These are phyloP conservation scores for Littorina saxatilis DNA, from an alignment of 1,140 invertebrate species.

Conservation along the genomic window DNA sequence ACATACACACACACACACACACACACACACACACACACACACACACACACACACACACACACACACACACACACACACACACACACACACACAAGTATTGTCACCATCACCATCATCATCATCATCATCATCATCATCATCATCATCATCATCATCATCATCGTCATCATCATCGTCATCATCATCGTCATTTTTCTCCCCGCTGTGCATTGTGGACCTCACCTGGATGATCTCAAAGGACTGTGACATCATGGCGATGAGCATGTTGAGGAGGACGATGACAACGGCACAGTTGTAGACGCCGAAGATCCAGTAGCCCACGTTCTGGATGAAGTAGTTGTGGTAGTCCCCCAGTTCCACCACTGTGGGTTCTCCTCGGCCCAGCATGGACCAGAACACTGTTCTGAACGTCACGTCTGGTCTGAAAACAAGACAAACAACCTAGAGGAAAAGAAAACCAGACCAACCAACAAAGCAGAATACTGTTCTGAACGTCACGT, in stretches of 20 bases:
- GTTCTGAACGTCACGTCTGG: slow-evolving; percentile 76
- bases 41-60: background rate
- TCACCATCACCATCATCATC: too few relatives aligned
- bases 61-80: slow-evolving; percentile 2
- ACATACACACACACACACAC: too few relatives aligned
- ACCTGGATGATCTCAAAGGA: slow-evolving; percentile 97
- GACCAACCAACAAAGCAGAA: slow-evolving; percentile 61
- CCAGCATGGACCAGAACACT: slow-evolving; percentile 82
- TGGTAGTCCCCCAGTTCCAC: slow-evolving; percentile 95
- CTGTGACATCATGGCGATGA: slow-evolving; percentile 99
- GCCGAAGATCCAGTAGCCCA: slow-evolving; percentile 85
- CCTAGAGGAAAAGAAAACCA: background rate
- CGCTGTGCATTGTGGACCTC: slow-evolving; percentile 18
- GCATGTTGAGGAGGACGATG: slow-evolving; percentile 97
- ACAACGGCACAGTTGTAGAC: slow-evolving; percentile 98
- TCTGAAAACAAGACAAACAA: too few relatives aligned
- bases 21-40: too few relatives aligned
- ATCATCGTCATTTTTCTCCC: background rate
- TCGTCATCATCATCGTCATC: too few relatives aligned
- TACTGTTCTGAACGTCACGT: slow-evolving; percentile 69
- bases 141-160: too few relatives aligned
- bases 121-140: too few relatives aligned
- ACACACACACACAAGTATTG: background rate
- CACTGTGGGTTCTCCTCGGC: slow-evolving; percentile 94
- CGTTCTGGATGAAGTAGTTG: slow-evolving; percentile 69